Conservation (phyloP, 2,797 vertebrate genomes). For the Otolemur crassicaudatus region DNA sequence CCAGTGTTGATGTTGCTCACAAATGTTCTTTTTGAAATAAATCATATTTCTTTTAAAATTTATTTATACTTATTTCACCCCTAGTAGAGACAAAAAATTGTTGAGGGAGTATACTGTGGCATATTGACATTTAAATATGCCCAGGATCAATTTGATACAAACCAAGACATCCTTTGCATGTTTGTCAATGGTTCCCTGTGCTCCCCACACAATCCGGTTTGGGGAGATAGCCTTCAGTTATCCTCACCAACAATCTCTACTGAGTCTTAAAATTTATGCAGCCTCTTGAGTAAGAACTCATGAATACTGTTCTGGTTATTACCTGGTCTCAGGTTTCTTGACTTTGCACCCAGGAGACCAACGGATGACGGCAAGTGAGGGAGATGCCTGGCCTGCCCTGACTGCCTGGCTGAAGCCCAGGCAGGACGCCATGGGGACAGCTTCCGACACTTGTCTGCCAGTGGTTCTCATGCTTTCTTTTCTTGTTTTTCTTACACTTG, state of each 20-base stretch:
- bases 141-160: background rate
- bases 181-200: background rate
- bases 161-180: background rate
- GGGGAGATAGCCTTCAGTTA: background rate
- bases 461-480: background rate
- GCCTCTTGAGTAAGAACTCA: background rate
- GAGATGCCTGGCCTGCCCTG: background rate
- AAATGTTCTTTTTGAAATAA: conserved; percentile 26
- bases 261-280: background rate
- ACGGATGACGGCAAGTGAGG: background rate
- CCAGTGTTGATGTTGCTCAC: background rate
- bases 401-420: background rate
- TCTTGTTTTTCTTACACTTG: background rate
- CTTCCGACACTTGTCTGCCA: background rate
- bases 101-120: background rate
- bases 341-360: background rate
- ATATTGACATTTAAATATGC: background rate
- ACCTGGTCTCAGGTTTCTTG: background rate
- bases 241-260: background rate
- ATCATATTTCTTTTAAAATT: background rate
- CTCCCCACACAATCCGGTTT: background rate
- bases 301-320: background rate
- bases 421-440: background rate
- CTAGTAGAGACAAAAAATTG: background rate
- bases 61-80: conserved; percentile 18